Percentiles rank a stretch among this genome's conserved stretches.
phyloP scores from a whole-genome alignment of 1,140 invertebrate genomes.

The Zaprionus inermis region DNA sequence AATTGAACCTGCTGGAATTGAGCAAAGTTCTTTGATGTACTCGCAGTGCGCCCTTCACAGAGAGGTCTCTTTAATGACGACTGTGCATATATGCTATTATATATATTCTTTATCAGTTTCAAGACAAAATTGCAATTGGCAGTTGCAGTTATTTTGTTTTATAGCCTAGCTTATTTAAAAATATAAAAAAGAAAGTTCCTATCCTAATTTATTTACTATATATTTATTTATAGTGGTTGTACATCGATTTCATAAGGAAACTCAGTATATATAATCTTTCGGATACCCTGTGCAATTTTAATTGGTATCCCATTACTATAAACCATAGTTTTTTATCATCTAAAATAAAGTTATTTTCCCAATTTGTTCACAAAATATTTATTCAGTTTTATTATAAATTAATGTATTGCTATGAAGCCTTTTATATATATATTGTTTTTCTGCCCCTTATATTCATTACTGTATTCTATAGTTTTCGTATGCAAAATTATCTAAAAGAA shows the following conservation, averaged over 20 bases:
- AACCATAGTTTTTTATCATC: neutral
- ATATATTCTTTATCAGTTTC: too few relatives aligned
- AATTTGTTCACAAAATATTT: too few relatives aligned
- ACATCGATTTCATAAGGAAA: neutral
- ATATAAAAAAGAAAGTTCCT: neutral
- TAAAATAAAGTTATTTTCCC: neutral
- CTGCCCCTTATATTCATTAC: too few relatives aligned
- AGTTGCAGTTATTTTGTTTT: too few relatives aligned
- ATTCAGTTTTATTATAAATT: too few relatives aligned
- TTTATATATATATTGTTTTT: too few relatives aligned
- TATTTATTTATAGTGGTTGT: neutral
- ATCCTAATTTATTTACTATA: neutral
- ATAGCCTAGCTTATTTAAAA: too few relatives aligned
- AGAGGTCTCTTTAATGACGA: neutral
- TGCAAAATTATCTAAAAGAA: too few relatives aligned
- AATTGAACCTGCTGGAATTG: slow-evolving; percentile 40
- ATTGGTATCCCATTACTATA: too few relatives aligned
- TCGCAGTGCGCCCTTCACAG: neutral
- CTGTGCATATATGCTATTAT: neutral
- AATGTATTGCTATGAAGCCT: too few relatives aligned
- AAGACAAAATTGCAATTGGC: neutral
- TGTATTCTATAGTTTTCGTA: too few relatives aligned
- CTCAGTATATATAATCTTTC: neutral
- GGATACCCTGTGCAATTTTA: neutral
- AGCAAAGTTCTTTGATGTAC: slow-evolving; percentile 40